These are phyloP conservation scores for Arrhamphus sclerolepis DNA, from an alignment of 2,797 vertebrate genomes.

Conservation along the genomic window DNA sequence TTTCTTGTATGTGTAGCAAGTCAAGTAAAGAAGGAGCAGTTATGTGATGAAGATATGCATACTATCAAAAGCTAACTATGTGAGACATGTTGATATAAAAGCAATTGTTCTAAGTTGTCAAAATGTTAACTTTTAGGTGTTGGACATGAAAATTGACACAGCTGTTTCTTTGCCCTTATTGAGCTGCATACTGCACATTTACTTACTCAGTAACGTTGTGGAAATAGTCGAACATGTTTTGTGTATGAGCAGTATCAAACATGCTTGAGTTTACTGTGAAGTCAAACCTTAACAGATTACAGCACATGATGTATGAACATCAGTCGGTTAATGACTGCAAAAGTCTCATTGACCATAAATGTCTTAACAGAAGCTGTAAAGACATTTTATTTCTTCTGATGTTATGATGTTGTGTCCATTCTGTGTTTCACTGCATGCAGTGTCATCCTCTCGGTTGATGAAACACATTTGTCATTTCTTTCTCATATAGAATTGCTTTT, in stretches of 20 bases:
- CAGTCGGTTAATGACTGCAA: constrained; percentile 9
- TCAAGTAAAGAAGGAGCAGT: constrained; percentile 10
- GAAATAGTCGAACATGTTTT: constrained; percentile 28
- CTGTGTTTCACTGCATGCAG: constrained; percentile 81
- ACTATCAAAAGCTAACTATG: constrained; percentile 24
- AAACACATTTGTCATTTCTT: constrained; percentile 10
- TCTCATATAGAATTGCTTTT: constrained; percentile 9
- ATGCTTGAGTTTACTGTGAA: constrained; percentile 26
- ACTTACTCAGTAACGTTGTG: constrained; percentile 1
- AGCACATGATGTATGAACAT: constrained; percentile 35
- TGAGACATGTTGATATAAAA: constrained; percentile 12
- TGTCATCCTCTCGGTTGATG: constrained; percentile 24
- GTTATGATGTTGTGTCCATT: constrained; percentile 74
- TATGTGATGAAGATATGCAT: constrained; percentile 17
- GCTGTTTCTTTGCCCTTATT: constrained; percentile 25
- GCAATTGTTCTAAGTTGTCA: constrained; percentile 6
- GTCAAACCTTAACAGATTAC: constrained; percentile 24
- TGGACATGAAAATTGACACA: constrained; percentile 1
- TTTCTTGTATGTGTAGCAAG: constrained; percentile 32
- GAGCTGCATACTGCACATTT: constrained; percentile 19
- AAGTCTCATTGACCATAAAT: constrained; percentile 26
- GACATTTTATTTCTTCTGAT: constrained; percentile 22
- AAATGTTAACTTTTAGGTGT: constrained; percentile 10
- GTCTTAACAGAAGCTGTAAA: constrained; percentile 26
- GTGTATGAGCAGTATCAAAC: constrained; percentile 20